phyloP scores from a whole-genome alignment of 2,113 vertebrate species.

The Lontra canadensis region DNA sequence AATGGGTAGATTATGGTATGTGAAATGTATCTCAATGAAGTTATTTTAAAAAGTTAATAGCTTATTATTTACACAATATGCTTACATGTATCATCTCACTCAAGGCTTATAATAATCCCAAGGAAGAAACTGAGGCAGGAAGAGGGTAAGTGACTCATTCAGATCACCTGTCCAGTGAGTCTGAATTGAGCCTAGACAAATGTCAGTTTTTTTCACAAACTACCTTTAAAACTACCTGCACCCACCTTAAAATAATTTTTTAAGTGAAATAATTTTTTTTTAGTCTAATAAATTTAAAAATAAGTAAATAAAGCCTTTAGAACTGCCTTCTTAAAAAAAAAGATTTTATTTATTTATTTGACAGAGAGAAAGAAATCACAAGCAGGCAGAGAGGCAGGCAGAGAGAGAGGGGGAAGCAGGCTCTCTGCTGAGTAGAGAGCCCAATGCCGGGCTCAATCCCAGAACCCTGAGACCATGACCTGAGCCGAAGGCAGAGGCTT shows the following conservation, averaged over 20 bases:
- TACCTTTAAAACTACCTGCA: background rate
- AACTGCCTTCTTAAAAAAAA: too few species aligned
- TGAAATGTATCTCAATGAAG: conserved; percentile 16
- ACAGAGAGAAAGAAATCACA: too few species aligned
- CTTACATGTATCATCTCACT: background rate
- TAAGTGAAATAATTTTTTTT: too few species aligned
- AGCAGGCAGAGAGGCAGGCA: too few species aligned
- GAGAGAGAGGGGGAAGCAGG: too few species aligned
- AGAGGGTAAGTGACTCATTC: background rate
- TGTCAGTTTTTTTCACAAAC: background rate
- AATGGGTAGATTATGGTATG: background rate
- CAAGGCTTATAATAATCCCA: background rate
- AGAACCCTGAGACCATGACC: too few species aligned
- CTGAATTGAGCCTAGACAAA: background rate
- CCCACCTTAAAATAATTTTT: background rate
- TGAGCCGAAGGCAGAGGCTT: too few species aligned
- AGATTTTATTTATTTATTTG: too few species aligned
- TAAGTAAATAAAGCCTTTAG: too few species aligned
- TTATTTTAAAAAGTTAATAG: background rate
- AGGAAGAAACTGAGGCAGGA: background rate
- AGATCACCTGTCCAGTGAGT: background rate
- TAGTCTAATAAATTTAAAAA: too few species aligned
- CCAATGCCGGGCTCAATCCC: too few species aligned
- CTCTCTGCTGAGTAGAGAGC: too few species aligned
- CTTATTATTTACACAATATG: background rate